Evolutionary conservation across 2,797 vertebrate genomes (phyloP).

Genomic region (Microcaecilia unicolor): DNA sequence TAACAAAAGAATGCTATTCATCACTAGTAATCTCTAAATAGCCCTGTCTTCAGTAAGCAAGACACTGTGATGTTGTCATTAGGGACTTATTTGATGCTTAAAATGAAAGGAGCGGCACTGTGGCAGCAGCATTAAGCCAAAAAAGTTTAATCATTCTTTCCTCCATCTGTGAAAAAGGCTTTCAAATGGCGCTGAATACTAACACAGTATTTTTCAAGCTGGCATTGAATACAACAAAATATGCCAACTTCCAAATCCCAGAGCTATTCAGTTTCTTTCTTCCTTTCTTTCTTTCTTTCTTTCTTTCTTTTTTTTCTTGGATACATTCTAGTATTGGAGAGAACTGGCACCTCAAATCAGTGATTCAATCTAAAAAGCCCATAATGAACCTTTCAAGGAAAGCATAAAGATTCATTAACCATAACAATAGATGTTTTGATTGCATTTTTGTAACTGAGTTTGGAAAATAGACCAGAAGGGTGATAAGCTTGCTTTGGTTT

Average conservation of each 20-base stretch:
- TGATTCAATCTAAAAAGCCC: too few relatives aligned
- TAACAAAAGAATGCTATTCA: neutral
- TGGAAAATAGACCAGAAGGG: too few relatives aligned
- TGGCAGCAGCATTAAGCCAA: conserved; percentile 1
- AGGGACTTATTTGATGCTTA: neutral
- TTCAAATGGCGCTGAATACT: conserved; percentile 4
- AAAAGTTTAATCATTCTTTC: conserved; percentile 2
- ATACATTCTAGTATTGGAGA: too few relatives aligned
- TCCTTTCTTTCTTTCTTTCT: too few relatives aligned
- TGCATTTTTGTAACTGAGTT: too few relatives aligned
- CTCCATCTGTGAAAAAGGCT: conserved; percentile 8
- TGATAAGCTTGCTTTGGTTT: too few relatives aligned
- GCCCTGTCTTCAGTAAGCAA: neutral
- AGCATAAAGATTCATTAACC: too few relatives aligned
- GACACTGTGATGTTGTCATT: neutral
- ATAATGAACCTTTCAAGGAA: too few relatives aligned
- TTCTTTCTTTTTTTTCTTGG: too few relatives aligned
- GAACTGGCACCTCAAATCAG: too few relatives aligned
- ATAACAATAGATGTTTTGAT: too few relatives aligned
- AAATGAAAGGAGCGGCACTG: neutral
- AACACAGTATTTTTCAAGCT: conserved; percentile 1
- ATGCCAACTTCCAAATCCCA: neutral
- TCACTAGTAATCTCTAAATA: neutral
- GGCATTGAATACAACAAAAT: neutral
- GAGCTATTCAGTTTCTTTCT: too few relatives aligned